These are phyloP conservation scores for Arctopsyche grandis DNA, from an alignment of 1,140 invertebrate genomes.

Conservation along the genomic window DNA sequence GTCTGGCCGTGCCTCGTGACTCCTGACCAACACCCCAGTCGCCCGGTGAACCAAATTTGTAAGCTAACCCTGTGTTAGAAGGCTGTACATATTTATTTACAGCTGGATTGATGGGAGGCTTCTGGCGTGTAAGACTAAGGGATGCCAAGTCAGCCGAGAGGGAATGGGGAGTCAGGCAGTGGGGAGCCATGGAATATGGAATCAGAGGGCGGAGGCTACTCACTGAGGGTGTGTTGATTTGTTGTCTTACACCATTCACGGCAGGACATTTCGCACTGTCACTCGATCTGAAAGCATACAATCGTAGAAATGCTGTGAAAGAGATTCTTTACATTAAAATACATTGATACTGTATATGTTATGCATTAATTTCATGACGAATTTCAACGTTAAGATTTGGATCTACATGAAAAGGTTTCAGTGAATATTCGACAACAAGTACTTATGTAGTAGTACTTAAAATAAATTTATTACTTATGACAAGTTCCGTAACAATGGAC, in stretches of 20 bases:
- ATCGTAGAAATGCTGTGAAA: background rate
- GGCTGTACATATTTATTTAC: slow-evolving; percentile 55
- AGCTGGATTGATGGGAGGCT: slow-evolving; percentile 53
- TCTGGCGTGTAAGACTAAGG: slow-evolving; percentile 52
- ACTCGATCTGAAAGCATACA: slow-evolving; percentile 61
- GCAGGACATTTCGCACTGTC: slow-evolving; percentile 62
- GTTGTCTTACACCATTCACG: slow-evolving; percentile 56
- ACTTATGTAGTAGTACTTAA: too few relatives aligned
- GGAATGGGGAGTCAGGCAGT: slow-evolving; percentile 56
- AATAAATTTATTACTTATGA: too few relatives aligned
- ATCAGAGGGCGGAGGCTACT: slow-evolving; percentile 59
- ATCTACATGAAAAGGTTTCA: too few relatives aligned
- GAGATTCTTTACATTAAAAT: too few relatives aligned
- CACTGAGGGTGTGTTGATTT: slow-evolving; percentile 59
- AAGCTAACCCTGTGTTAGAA: slow-evolving; percentile 50
- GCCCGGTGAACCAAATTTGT: slow-evolving; percentile 47
- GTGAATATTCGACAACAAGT: too few relatives aligned
- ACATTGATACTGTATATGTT: too few relatives aligned
- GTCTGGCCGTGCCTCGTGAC: slow-evolving; percentile 58
- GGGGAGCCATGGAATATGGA: slow-evolving; percentile 62
- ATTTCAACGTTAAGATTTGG: too few relatives aligned
- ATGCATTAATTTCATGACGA: too few relatives aligned
- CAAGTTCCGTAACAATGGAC: too few relatives aligned
- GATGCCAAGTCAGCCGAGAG: slow-evolving; percentile 52
- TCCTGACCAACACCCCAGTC: slow-evolving; percentile 50